Evolutionary conservation across 1,140 invertebrate genomes (phyloP).

Genomic region (Danaus plexippus): DNA sequence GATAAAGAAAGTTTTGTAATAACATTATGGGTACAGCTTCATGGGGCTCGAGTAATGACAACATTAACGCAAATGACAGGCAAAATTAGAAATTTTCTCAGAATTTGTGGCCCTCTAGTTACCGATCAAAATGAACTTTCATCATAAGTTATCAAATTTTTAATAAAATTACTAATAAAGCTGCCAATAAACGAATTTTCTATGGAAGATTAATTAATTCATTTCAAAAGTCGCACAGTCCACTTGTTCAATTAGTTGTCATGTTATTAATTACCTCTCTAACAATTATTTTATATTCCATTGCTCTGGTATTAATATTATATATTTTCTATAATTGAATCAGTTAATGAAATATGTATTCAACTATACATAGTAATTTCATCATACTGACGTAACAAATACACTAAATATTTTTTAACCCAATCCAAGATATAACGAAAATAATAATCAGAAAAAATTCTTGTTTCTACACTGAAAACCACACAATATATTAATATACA

Average conservation of each 20-base stretch:
- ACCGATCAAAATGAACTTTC: conserved; percentile 44
- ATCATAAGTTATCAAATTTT: conserved; percentile 40
- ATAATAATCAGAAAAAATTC: too few species aligned
- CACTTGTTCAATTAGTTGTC: conserved; percentile 20
- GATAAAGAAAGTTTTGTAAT: too few species aligned
- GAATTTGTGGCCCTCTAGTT: conserved; percentile 38
- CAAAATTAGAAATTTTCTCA: conserved; percentile 43
- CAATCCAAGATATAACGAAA: too few species aligned
- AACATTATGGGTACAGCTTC: conserved; percentile 9
- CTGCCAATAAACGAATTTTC: conserved; percentile 27
- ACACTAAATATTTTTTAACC: too few species aligned
- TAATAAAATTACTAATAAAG: conserved; percentile 44
- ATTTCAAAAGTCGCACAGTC: conserved; percentile 39
- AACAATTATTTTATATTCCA: conserved; percentile 5
- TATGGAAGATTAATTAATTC: conserved; percentile 41
- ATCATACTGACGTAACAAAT: too few species aligned
- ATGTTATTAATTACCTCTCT: conserved; percentile 13
- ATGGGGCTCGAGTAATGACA: conserved; percentile 32
- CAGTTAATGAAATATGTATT: too few species aligned
- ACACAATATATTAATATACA: too few species aligned
- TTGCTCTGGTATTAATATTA: too few species aligned
- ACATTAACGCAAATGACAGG: conserved; percentile 43
- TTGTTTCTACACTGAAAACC: too few species aligned
- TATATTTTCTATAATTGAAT: too few species aligned
- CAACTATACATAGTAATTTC: too few species aligned